Conservation (phyloP, 1,140 invertebrate genomes). For the Zaprionus ornatus region DNA sequence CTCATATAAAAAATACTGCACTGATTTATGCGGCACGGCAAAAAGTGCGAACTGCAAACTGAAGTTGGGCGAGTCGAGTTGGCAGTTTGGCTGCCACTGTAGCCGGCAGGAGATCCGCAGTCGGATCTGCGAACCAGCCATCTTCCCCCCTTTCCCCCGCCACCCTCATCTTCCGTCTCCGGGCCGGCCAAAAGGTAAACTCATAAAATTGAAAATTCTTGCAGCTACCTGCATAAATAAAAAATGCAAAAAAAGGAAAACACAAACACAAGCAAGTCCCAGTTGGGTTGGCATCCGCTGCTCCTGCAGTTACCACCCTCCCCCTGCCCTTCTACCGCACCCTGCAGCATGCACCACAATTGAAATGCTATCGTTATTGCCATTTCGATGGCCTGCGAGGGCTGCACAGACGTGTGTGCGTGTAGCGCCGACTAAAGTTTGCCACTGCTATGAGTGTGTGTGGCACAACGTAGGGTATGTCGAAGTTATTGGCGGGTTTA, state of each 20-base stretch:
- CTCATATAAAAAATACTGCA: conserved; percentile 37
- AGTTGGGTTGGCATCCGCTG: conserved; percentile 16
- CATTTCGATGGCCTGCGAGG: conserved; percentile 48
- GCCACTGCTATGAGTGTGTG: background rate
- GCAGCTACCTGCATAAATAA: conserved; percentile 50
- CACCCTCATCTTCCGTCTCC: conserved; percentile 1
- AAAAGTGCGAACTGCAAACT: conserved; percentile 56
- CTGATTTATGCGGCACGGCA: conserved; percentile 61
- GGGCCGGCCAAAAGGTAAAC: conserved; percentile 55
- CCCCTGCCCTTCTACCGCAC: conserved; percentile 4
- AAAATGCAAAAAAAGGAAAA: conserved; percentile 28
- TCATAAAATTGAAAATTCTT: conserved; percentile 69
- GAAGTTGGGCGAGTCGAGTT: conserved; percentile 33
- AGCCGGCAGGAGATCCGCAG: conserved; percentile 3
- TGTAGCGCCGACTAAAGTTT: conserved; percentile 5
- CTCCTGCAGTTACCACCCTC: background rate
- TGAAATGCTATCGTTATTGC: conserved; percentile 66
- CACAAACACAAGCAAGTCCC: conserved; percentile 8
- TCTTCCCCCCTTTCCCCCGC: background rate
- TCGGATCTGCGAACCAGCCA: background rate
- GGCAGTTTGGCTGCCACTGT: conserved; percentile 22
- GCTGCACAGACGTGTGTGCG: background rate
- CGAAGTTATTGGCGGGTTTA: background rate
- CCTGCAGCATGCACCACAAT: conserved; percentile 45
- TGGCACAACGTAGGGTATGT: background rate